phyloP scores from a whole-genome alignment of 2,888 invertebrate genomes.

The Imbricaverruca yamaguchii region DNA sequence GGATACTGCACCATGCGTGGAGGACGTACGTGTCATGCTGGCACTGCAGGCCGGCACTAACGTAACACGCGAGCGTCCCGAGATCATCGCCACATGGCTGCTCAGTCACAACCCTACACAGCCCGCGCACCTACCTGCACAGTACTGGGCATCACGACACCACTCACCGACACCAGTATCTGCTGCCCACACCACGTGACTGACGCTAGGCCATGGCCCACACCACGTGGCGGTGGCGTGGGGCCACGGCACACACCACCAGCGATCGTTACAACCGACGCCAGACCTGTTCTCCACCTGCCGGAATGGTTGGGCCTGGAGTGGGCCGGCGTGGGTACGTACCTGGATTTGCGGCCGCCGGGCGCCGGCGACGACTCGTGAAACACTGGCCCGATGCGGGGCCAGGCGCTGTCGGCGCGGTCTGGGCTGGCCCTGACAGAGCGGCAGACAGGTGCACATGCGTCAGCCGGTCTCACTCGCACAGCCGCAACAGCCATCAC shows the following conservation, averaged over 20 bases:
- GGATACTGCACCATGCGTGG: too few species aligned
- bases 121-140: too few species aligned
- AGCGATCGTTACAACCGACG: background rate
- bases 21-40: too few species aligned
- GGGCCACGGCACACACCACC: background rate
- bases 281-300: background rate
- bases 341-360: conserved; percentile 12
- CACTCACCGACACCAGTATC: too few species aligned
- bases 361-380: background rate
- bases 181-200: background rate
- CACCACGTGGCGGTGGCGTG: background rate
- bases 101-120: too few species aligned
- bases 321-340: background rate
- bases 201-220: background rate
- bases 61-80: too few species aligned
- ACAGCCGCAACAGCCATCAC: too few species aligned
- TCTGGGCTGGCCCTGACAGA: conserved; percentile 44
- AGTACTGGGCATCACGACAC: too few species aligned
- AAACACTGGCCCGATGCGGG: conserved; percentile 34
- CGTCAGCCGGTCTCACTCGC: too few species aligned
- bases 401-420: conserved; percentile 60
- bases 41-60: too few species aligned
- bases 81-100: too few species aligned
- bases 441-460: background rate
- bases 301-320: too few species aligned